phyloP scores from a whole-genome alignment of 2,113 vertebrate species.

The Genyomyrus donnyi region DNA sequence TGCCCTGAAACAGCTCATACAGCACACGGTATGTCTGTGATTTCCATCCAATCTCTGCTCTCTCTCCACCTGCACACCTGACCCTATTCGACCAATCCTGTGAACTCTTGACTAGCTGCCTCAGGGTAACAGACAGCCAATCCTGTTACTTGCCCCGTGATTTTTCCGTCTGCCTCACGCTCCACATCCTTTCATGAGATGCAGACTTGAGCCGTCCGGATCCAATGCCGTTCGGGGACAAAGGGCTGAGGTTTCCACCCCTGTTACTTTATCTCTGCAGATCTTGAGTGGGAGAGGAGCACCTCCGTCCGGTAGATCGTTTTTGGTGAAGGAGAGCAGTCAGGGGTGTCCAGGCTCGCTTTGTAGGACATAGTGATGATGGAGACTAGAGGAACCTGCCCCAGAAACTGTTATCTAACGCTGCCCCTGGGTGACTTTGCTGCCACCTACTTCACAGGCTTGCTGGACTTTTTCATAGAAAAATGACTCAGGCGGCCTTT shows the following conservation, averaged over 20 bases:
- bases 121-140: neutral
- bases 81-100: neutral
- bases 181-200: neutral
- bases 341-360: neutral
- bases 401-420: neutral
- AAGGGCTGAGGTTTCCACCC: neutral
- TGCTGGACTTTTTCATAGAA: neutral
- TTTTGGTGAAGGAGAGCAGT: neutral
- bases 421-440: neutral
- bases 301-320: neutral
- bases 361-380: neutral
- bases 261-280: neutral
- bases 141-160: neutral
- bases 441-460: neutral
- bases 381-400: neutral
- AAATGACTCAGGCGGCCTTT: neutral
- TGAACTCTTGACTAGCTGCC: neutral
- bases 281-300: neutral
- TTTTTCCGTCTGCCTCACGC: neutral
- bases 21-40: neutral
- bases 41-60: neutral
- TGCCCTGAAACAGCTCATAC: neutral
- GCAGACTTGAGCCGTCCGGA: neutral
- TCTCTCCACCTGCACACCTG: neutral
- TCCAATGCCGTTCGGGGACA: neutral